phyloP scores from a whole-genome alignment of 2,113 vertebrate species.

The Conger conger region DNA sequence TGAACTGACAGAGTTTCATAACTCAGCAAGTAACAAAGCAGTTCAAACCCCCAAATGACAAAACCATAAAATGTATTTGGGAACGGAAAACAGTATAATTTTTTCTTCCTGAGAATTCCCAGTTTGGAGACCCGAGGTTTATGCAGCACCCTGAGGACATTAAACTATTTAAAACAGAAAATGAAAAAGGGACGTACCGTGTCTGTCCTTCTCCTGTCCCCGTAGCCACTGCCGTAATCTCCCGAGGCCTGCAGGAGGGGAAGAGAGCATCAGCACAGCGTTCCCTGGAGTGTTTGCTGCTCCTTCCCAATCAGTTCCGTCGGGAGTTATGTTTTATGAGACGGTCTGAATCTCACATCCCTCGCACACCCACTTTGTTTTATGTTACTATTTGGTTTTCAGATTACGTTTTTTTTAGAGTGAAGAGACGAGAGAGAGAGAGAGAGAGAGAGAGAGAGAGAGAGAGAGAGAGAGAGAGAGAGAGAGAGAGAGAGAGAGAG shows the following conservation, averaged over 20 bases:
- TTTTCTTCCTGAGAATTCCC: too few relatives aligned
- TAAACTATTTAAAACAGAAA: background rate
- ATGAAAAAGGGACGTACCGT: slow-evolving; percentile 36
- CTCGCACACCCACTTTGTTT: background rate
- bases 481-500: too few relatives aligned
- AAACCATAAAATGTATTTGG: too few relatives aligned
- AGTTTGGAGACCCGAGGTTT: too few relatives aligned
- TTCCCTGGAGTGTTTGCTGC: background rate
- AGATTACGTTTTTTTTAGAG: background rate
- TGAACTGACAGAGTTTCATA: too few relatives aligned
- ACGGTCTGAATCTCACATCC: background rate
- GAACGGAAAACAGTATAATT: too few relatives aligned
- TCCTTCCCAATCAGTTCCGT: background rate
- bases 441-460: too few relatives aligned
- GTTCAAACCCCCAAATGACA: too few relatives aligned
- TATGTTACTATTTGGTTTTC: background rate
- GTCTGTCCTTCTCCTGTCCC: slow-evolving; percentile 16
- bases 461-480: too few relatives aligned
- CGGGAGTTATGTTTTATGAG: background rate
- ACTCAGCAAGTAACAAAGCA: too few relatives aligned
- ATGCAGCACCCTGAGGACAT: too few relatives aligned
- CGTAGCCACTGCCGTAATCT: slow-evolving; percentile 79
- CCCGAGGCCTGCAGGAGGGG: slow-evolving; percentile 72
- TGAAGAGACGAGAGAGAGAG: too few relatives aligned
- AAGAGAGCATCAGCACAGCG: background rate